Base-by-base conservation (phyloP, 2,113 vertebrate genomes). In the Tretioscincus oriximinensis region DNA sequence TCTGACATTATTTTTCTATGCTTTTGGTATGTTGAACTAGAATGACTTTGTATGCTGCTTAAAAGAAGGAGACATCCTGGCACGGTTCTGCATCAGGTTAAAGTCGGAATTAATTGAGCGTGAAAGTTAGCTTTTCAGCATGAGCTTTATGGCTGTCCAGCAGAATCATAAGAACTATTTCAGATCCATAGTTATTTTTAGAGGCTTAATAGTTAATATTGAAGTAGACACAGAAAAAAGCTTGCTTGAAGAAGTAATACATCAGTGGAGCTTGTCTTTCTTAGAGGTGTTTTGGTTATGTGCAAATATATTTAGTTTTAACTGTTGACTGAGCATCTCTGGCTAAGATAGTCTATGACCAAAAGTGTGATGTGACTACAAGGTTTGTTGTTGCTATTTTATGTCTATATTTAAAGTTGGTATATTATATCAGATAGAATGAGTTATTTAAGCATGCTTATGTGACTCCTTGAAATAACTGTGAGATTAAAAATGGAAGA, bases 41-140 rank as follows among this genome's bases (percentile, higher is more conserved):
- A 88, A 77, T 64, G 0, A 41, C 31, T 78, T 87, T 68, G 10
- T 3, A 73, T 12, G 1, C 63, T 72, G 3, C 68, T 31, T 49
- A 69, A 77, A 77, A 49, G 80, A 74, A 83, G n/a, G 12, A 47
- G 58, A 80, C 78, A 85, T 83, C 86, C 7, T 73, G 3, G 68
- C 69, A 68, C 18, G 67, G 10, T 86, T 88, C 54, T 84, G 9
- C 29, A 69, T 64, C 81, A 85, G 85, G 69, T 72, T 75, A 75
- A n/a, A 69, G 2, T 51, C 63, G 66, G 58, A 61, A 73, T 77
- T 73, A 80, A 80, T 65, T 77, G 68, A 66, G 29, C 66, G 9
- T 61, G 29, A 79, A 63, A 64, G 68, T 20, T 81, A 74, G 26
- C 4, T 81, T 90, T 87, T 85, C 67, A 74, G 61, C 79, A 81